A percentile compares a stretch with the other conserved stretches of the same genome.
phyloP scores from a whole-genome alignment of 92 coral and sea anemone genomes.

The Palythoa caribaeorum region DNA sequence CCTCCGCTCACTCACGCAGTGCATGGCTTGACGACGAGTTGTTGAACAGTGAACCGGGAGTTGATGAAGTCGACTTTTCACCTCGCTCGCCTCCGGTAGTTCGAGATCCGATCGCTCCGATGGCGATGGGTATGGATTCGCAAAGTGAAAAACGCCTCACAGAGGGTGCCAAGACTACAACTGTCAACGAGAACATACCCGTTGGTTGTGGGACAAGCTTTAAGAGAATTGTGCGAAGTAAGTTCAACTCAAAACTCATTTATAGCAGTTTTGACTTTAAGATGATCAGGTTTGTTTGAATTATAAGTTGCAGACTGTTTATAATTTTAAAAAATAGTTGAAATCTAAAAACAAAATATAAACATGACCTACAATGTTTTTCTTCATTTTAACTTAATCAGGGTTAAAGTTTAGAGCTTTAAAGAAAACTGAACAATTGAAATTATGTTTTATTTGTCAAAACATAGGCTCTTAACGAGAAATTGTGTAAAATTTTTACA shows the following conservation, averaged over 20 bases:
- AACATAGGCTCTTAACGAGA: not conserved
- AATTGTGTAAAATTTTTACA: not conserved
- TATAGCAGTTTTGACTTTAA: not conserved
- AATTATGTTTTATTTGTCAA: not conserved
- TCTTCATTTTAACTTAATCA: not conserved
- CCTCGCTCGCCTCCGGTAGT: slow-evolving; percentile 50
- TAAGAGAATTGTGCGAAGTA: slow-evolving; percentile 67
- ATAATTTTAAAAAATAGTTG: not conserved
- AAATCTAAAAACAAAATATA: not conserved
- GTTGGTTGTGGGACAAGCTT: slow-evolving; percentile 64
- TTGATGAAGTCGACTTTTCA: slow-evolving; percentile 52
- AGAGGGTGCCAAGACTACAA: slow-evolving; percentile 46
- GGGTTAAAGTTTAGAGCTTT: not conserved
- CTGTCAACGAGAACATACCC: slow-evolving; percentile 51
- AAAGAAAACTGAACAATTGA: not conserved
- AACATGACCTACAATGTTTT: not conserved
- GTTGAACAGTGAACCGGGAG: slow-evolving; percentile 35
- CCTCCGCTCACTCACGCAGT: slow-evolving; percentile 62
- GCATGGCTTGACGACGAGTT: slow-evolving; percentile 63
- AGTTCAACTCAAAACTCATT: slow-evolving; percentile 11
- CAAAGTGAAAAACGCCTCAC: slow-evolving; percentile 57
- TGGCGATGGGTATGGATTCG: slow-evolving; percentile 71
- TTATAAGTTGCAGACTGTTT: not conserved
- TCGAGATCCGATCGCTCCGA: slow-evolving; percentile 48
- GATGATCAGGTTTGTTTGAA: not conserved